Evolutionary conservation across 2,797 vertebrate genomes (phyloP), one percentile per base, ranked within the genome.

Genomic region (Sphaeramia orbicularis): DNA sequence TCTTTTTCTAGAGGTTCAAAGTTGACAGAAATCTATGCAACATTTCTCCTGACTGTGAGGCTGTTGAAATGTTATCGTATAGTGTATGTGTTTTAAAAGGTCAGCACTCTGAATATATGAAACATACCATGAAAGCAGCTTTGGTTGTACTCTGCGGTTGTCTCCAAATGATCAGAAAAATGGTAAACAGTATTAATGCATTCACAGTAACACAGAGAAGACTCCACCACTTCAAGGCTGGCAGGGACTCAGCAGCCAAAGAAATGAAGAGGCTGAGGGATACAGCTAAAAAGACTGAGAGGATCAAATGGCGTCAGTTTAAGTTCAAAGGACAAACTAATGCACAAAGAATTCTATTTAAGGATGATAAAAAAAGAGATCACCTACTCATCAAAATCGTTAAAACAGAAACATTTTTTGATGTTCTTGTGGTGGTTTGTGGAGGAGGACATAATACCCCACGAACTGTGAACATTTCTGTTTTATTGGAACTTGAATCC

Each of bases 101-200:
- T 2, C 9, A 38, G 19, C 10, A 12, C 10, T 38, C 15, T 12
- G 13, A 6, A 11, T 35, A 8, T 11, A 47, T 32, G 5, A 58
- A 18, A 1, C 83, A 78, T 87, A 96, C 95, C 96, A 88, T 94
- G 69, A 97, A 97, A 45, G 92, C 74, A 41, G 94, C 93, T 78
- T 83, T 94, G 36, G 83, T 74, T 51, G 0, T 16, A 65, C 72
- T 95, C 85, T 95, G 95, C 9, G 95, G 95, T 65, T 96, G 96
- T 80, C 91, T 94, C 95, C 94, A 94, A 80, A 96, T 85, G 65
- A 95, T 69, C 7, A 92, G 9, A 19, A 92, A 47, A 10, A 75
- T 58, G 30, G 93, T 50, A n/a, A 74, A 12, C 48, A 95, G 64
- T 35, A 90, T 83, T 45, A 93, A 73, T 36, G 71, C 8, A 8